Percentiles rank a stretch among this genome's conserved stretches.
Conservation (phyloP, 2,888 invertebrate genomes). For the Agrochola macilenta region DNA sequence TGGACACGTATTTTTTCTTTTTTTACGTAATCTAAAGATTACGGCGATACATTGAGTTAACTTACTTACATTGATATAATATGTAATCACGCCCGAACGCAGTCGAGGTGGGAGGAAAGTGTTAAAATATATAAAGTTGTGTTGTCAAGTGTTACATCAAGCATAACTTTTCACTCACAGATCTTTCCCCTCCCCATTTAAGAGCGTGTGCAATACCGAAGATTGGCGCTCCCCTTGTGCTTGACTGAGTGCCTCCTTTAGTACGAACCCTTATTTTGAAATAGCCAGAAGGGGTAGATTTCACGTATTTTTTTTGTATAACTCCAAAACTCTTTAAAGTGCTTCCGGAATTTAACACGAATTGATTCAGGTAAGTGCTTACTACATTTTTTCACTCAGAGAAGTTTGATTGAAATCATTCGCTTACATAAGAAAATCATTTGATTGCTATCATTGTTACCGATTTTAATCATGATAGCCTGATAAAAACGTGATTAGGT, state of each 20-base stretch:
- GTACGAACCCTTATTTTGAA: slow-evolving; percentile 26
- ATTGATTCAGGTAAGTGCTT: background rate
- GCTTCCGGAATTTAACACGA: background rate
- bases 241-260: slow-evolving; percentile 44
- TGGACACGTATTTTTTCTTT: too few species aligned
- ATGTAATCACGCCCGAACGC: background rate
- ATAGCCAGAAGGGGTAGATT: slow-evolving; percentile 6
- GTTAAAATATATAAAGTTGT: slow-evolving; percentile 11
- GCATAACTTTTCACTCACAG: slow-evolving; percentile 31
- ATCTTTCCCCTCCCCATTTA: slow-evolving; percentile 13
- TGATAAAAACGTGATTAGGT: background rate
- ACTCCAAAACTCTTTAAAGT: background rate
- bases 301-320: background rate
- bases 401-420: slow-evolving; percentile 6
- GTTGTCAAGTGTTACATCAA: slow-evolving; percentile 16
- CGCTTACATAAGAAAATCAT: background rate
- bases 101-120: background rate
- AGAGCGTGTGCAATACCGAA: slow-evolving; percentile 22
- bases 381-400: background rate
- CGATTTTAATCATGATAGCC: background rate
- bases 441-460: slow-evolving; percentile 5
- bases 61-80: too few species aligned
- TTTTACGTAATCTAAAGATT: too few species aligned
- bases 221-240: slow-evolving; percentile 40
- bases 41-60: too few species aligned